Evolutionary conservation across 1,140 invertebrate genomes (phyloP).

Genomic region (Calycopis cecrops): DNA sequence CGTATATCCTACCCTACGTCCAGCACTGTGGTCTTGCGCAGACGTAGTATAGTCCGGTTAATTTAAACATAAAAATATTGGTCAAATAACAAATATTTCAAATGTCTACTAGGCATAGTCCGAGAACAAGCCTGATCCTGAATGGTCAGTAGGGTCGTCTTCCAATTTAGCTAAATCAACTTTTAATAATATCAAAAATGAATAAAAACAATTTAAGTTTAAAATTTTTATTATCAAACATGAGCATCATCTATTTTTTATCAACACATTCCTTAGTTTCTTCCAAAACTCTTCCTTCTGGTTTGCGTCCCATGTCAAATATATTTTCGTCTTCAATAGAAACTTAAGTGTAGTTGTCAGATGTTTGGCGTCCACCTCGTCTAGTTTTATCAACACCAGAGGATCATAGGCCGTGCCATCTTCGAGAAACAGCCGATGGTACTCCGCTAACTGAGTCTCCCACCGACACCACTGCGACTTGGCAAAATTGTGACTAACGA

Average conservation of each 20-base stretch:
- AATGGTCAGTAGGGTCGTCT: too few relatives aligned
- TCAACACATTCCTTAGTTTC: slow-evolving; percentile 48
- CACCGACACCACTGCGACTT: slow-evolving; percentile 81
- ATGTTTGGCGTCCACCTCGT: slow-evolving; percentile 69
- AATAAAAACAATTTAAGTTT: neutral
- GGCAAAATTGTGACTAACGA: slow-evolving; percentile 80
- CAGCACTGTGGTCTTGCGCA: too few relatives aligned
- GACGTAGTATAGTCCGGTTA: too few relatives aligned
- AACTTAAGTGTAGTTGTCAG: slow-evolving; percentile 76
- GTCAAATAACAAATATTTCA: too few relatives aligned
- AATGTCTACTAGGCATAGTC: too few relatives aligned
- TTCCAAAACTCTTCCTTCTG: slow-evolving; percentile 75
- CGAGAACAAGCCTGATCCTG: too few relatives aligned
- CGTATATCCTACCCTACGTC: too few relatives aligned
- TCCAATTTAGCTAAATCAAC: too few relatives aligned
- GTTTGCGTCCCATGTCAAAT: slow-evolving; percentile 75
- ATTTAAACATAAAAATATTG: too few relatives aligned
- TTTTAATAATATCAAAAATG: neutral
- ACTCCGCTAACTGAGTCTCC: slow-evolving; percentile 79
- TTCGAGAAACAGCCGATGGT: slow-evolving; percentile 72
- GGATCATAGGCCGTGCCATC: slow-evolving; percentile 69
- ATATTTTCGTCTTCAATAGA: slow-evolving; percentile 79
- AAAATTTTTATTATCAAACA: neutral
- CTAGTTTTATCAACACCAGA: slow-evolving; percentile 77
- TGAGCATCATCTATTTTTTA: slow-evolving; percentile 30